phyloP scores from a whole-genome alignment of 2,113 vertebrate species.

The Geococcyx californianus region DNA sequence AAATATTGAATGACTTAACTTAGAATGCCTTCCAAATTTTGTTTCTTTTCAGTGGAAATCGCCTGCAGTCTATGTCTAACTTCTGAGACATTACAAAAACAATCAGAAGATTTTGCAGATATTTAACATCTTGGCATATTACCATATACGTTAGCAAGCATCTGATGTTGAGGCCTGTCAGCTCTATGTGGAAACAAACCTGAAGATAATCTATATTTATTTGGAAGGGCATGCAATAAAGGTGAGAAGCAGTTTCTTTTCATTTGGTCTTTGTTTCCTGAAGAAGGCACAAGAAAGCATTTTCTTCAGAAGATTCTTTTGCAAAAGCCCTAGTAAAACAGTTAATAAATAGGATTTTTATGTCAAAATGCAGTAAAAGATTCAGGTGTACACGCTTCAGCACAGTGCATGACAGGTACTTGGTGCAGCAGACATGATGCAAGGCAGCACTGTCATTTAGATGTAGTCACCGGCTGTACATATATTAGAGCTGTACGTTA shows the following conservation, averaged over 20 bases:
- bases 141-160: background rate
- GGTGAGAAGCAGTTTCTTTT: background rate
- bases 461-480: background rate
- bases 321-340: background rate
- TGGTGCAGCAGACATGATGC: background rate
- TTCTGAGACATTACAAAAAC: constrained; percentile 22
- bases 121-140: background rate
- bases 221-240: background rate
- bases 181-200: background rate
- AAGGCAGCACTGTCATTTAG: background rate
- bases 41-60: constrained; percentile 35
- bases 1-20: constrained; percentile 24
- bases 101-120: constrained; percentile 30
- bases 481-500: background rate
- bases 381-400: background rate
- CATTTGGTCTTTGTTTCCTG: background rate
- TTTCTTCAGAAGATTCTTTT: background rate
- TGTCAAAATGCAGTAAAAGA: background rate
- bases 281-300: background rate
- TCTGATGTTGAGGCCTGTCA: background rate
- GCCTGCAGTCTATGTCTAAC: constrained; percentile 25
- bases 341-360: background rate
- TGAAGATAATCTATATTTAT: background rate
- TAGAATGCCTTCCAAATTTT: constrained; percentile 20
- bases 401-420: rapidly evolving